Percentiles rank a stretch among this genome's conserved stretches.
These are phyloP conservation scores for Phymorhynchus buccinoides DNA, from an alignment of 1,140 invertebrate species.

Conservation along the genomic window DNA sequence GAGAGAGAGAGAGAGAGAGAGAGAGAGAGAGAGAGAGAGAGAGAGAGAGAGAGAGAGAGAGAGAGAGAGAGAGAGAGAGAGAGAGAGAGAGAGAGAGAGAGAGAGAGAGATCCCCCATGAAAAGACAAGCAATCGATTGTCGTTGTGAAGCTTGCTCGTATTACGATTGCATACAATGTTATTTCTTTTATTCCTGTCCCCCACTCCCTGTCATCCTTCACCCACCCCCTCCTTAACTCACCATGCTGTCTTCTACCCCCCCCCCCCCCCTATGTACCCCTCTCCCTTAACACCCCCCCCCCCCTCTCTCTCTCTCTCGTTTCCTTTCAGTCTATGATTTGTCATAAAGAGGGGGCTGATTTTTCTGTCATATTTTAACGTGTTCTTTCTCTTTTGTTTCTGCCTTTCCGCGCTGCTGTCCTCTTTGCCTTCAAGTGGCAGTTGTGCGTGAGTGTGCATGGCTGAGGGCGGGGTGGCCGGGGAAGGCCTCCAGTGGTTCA, in stretches of 20 bases:
- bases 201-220: neutral
- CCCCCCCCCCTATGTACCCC: neutral
- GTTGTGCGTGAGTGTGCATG: conserved; percentile 38
- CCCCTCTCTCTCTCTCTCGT: neutral
- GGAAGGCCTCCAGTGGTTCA: conserved; percentile 15
- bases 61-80: no score
- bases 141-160: neutral
- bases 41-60: neutral
- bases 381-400: conserved; percentile 3
- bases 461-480: neutral
- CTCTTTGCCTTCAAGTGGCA: conserved; percentile 28
- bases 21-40: conserved; percentile 7
- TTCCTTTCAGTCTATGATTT: conserved; percentile 8
- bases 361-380: neutral
- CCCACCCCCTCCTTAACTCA: neutral
- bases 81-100: conserved; percentile 9
- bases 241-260: neutral
- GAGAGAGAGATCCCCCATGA: neutral
- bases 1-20: neutral
- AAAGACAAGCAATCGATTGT: neutral
- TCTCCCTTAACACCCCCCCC: neutral
- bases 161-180: conserved; percentile 1
- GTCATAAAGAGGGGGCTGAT: conserved; percentile 7
- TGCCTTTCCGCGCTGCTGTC: neutral
- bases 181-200: neutral